Evolutionary conservation across 2,797 vertebrate species (phyloP), one percentile per base, ranked within the genome.

Genomic region (Enteromius radiatus): DNA sequence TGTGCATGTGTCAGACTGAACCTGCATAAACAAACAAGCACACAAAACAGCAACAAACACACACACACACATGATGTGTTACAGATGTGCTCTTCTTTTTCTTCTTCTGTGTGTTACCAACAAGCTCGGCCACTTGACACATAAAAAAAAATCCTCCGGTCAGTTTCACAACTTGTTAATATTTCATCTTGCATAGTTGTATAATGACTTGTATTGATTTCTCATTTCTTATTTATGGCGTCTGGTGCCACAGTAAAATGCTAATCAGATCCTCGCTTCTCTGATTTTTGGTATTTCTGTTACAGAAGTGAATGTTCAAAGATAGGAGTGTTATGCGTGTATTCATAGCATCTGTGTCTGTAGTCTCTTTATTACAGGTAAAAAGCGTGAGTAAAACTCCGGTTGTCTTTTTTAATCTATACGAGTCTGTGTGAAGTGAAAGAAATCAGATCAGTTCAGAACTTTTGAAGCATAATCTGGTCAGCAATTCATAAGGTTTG

Each of bases 131-230:
- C 86, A 89, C 85, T 80, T 76, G 77, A 88, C 54, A 78, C 21
- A 89, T 88, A 87, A 83, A 26, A 17, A 67, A 2, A 89, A 89
- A 89, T 91, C 86, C 87, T 88, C 89, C 90, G 91, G 90, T 94
- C 92, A 88, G 88, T 93, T 94, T 94, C 88, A 90, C 88, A 85
- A 91, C 89, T 92, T 91, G 91, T 95, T 93, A 93, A 94, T 95
- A 94, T 94, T 94, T 95, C 89, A 94, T 94, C 88, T 85, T 90
- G 88, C 83, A 79, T 86, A 61, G 90, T 88, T 89, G 88, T 91
- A 81, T 91, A 91, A 93, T 93, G 90, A 93, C 89, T 90, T 77
- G 85, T 92, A 95, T 94, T 93, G 93, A 93, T 95, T 94, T 92
- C 89, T 93, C 92, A 94, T 93, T 91, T 92, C 89, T 93, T 94